Base-by-base conservation (phyloP, 1,140 invertebrate species). In the Calephelis virginiensis region DNA sequence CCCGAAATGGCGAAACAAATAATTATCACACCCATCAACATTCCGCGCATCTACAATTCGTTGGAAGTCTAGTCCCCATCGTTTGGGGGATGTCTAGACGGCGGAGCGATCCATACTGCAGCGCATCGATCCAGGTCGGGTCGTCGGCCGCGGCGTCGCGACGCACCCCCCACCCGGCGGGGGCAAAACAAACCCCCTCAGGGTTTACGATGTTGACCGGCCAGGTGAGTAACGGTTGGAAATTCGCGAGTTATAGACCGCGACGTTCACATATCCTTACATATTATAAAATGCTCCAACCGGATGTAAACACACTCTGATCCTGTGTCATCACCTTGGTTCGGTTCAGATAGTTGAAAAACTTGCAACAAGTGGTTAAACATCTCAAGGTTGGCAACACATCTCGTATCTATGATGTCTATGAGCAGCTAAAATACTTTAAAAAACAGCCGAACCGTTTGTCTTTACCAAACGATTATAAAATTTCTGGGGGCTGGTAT, bases 61-160 rank as follows among this genome's bases (percentile, higher is more conserved):
- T 69, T 59, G 64, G 28, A 62, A 61, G 66, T 65, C 62, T 48
- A 62, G 61, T 62, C 76, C 78, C 74, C 72, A 69, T 69, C 69
- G 56, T 40, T 47, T 56, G 66, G 67, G 67, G 67, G 46, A 63
- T 70, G 83, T 80, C 80, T 89, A 83, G 84, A 83, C 82, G 77
- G 73, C 73, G 79, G 82, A 85, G 78, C 77, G 83, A 83, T 83
- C 80, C 73, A 85, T 82, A 85, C 79, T 81, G 81, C 80, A 83
- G 77, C 70, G 80, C 80, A 82, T 85, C 82, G 82, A 82, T 87
- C 87, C 73, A 68, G 67, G 73, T 71, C 73, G 73, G 73, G 73
- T 75, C 70, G 78, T 67, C 87, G 82, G 73, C 79, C 80, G 80
- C 76, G 74, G 70, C 79, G 89, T 75, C 80, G 79, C 78, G 74